Evolutionary conservation across 1,140 invertebrate species (phyloP).

Genomic region (Drosophila paulistorum): DNA sequence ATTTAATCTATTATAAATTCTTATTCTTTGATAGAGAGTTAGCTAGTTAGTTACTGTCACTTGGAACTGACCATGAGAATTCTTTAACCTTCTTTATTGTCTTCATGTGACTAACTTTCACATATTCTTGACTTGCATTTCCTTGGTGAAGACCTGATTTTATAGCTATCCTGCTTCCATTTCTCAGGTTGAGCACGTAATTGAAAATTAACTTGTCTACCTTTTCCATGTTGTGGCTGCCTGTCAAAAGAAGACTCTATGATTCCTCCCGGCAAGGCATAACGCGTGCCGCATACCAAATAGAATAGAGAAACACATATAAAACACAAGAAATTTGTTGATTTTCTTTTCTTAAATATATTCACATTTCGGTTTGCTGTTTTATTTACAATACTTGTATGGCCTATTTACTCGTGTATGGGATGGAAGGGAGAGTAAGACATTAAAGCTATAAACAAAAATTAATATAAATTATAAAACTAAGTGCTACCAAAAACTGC

Average conservation of each 20-base stretch:
- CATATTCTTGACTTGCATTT: background rate
- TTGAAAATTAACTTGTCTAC: constrained; percentile 75
- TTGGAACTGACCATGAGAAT: no score
- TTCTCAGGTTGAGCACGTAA: constrained; percentile 65
- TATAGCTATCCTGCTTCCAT: constrained; percentile 9
- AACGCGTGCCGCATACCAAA: constrained; percentile 60
- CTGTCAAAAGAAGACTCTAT: constrained; percentile 15
- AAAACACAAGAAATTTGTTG: constrained; percentile 2
- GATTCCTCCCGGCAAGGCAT: constrained; percentile 18
- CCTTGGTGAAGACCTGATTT: background rate
- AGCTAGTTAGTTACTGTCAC: background rate
- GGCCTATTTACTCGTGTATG: constrained; percentile 31
- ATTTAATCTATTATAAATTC: constrained; percentile 4
- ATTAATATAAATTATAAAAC: background rate
- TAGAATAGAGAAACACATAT: constrained; percentile 1
- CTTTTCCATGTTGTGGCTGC: constrained; percentile 18
- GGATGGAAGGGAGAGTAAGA: background rate
- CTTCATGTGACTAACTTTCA: background rate
- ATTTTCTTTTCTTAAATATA: constrained; percentile 39
- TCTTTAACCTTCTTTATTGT: background rate
- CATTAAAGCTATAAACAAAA: constrained; percentile 13
- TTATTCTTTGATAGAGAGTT: background rate
- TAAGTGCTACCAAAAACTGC: constrained; percentile 89
- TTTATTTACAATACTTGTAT: constrained; percentile 72
- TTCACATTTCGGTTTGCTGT: constrained; percentile 19